Conservation (phyloP, 2,888 invertebrate species). For the Dolichomitus sp. region DNA sequence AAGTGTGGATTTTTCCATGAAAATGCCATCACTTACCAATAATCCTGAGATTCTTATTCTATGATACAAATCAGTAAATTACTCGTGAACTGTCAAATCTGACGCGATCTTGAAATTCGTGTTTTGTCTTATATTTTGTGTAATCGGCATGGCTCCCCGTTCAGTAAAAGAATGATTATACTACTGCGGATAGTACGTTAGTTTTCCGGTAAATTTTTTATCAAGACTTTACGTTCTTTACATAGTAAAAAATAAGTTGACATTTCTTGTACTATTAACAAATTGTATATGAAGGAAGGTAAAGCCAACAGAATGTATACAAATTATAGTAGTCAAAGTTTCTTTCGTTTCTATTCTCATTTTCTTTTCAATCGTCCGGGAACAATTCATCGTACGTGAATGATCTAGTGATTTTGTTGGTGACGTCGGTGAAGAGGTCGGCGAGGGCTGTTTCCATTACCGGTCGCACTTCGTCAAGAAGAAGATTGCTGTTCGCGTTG, state of each 20-base stretch:
- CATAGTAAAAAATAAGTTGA: too few species aligned
- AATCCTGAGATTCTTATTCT: not conserved
- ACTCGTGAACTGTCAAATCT: slow-evolving; percentile 9
- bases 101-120: slow-evolving; percentile 11
- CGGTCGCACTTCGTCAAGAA: slow-evolving; percentile 90
- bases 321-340: slow-evolving; percentile 55
- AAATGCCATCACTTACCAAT: slow-evolving; percentile 31
- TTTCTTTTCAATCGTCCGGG: slow-evolving; percentile 83
- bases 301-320: slow-evolving; percentile 23
- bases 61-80: slow-evolving; percentile 26
- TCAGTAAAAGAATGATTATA: too few species aligned
- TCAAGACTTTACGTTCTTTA: too few species aligned
- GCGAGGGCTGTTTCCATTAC: slow-evolving; percentile 89
- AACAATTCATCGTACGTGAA: slow-evolving; percentile 92
- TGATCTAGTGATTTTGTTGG: slow-evolving; percentile 90
- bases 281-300: not conserved
- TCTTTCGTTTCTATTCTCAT: slow-evolving; percentile 21
- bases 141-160: too few species aligned
- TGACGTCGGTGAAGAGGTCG: slow-evolving; percentile 90
- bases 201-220: too few species aligned
- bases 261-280: too few species aligned
- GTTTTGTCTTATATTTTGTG: slow-evolving; percentile 36
- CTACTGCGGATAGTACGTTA: too few species aligned
- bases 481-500: slow-evolving; percentile 90
- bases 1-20: slow-evolving; percentile 63